Evolutionary conservation across 2,797 vertebrate species (phyloP).

Genomic region (Myripristis murdjan): DNA sequence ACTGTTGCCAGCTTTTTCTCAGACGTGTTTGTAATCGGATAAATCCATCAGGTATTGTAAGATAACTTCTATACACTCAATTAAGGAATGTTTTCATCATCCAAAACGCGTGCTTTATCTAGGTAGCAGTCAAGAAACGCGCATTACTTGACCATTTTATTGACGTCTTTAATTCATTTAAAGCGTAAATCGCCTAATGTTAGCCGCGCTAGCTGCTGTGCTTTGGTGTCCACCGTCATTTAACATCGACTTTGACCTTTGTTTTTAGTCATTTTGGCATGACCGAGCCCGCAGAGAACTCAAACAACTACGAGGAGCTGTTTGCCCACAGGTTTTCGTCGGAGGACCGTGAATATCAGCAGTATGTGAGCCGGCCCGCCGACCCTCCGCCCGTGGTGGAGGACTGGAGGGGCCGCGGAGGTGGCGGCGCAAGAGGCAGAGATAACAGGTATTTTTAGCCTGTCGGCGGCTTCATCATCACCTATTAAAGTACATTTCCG

Average conservation of each 20-base stretch:
- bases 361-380: conserved; percentile 84
- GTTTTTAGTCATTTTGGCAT: conserved; percentile 78
- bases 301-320: conserved; percentile 86
- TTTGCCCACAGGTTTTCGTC: conserved; percentile 89
- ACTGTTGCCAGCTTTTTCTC: conserved; percentile 2
- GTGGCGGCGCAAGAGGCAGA: conserved; percentile 87
- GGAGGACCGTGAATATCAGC: conserved; percentile 90
- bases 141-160: neutral
- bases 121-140: neutral
- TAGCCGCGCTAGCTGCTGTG: neutral
- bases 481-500: too few species aligned
- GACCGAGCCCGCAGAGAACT: conserved; percentile 77
- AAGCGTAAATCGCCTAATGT: neutral
- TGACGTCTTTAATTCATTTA: neutral
- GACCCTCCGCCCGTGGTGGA: conserved; percentile 91
- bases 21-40: neutral
- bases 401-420: conserved; percentile 88
- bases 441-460: conserved; percentile 84
- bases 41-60: neutral
- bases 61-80: neutral
- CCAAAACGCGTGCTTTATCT: neutral
- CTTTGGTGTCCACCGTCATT: neutral
- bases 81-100: neutral
- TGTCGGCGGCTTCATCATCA: neutral
- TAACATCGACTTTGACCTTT: neutral